Evolutionary conservation across 2,888 invertebrate species (phyloP).

Genomic region (Eupsilia transversa): DNA sequence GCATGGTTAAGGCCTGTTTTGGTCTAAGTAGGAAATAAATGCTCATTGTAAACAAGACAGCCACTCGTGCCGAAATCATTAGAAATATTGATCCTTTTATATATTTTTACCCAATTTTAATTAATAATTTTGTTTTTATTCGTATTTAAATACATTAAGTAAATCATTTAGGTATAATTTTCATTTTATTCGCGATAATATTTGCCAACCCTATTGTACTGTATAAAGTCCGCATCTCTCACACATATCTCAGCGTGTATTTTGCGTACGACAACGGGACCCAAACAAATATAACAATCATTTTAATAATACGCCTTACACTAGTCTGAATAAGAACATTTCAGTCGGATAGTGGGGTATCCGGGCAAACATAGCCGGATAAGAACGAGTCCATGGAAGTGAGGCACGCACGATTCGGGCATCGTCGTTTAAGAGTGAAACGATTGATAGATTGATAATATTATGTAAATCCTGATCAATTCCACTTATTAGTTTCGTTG

Average conservation of each 20-base stretch:
- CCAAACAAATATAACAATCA: neutral
- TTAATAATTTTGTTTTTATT: neutral
- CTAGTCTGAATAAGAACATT: neutral
- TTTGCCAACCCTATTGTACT: neutral
- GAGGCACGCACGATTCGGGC: neutral
- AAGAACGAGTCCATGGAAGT: neutral
- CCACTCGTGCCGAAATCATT: neutral
- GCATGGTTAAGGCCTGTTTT: neutral
- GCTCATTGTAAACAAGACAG: neutral
- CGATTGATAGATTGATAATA: neutral
- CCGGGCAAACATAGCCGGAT: neutral
- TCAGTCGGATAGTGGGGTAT: neutral
- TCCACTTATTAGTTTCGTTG: neutral
- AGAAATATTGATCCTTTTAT: neutral
- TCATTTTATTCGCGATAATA: neutral
- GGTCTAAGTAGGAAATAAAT: neutral
- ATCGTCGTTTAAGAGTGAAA: neutral
- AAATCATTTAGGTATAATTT: neutral
- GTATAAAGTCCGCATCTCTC: neutral
- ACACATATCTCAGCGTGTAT: neutral
- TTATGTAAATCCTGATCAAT: neutral
- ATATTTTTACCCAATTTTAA: neutral
- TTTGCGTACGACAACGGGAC: neutral
- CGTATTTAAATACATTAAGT: neutral
- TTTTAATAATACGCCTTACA: neutral